phyloP scores from a whole-genome alignment of 2,797 vertebrate genomes.

The Anas bahamensis region DNA sequence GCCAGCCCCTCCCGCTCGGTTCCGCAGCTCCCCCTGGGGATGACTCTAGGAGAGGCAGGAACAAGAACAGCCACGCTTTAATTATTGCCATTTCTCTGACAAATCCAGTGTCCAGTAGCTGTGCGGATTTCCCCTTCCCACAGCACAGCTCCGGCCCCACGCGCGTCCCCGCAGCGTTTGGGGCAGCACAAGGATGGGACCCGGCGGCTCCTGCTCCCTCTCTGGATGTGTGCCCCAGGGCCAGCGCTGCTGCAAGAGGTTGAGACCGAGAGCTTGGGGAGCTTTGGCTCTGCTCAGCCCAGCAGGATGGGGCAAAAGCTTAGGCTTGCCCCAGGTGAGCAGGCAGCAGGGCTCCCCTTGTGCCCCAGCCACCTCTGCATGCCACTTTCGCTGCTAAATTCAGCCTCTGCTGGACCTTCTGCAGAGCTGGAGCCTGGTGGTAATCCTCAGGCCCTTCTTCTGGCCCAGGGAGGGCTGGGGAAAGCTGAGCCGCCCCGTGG shows the following conservation, averaged over 20 bases:
- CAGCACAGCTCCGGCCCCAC: too few species aligned
- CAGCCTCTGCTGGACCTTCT: not conserved
- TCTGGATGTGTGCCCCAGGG: fast-evolving
- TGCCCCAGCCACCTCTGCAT: not conserved
- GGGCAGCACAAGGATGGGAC: not conserved
- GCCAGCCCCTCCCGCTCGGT: not conserved
- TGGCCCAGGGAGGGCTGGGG: not conserved
- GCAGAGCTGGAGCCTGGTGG: not conserved
- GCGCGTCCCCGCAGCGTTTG: not conserved
- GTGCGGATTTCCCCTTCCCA: too few species aligned
- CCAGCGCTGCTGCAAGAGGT: not conserved
- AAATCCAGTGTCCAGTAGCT: conserved; percentile 21
- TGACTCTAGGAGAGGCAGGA: not conserved
- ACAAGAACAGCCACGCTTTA: conserved; percentile 29
- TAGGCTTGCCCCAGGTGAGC: not conserved
- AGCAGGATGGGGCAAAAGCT: not conserved
- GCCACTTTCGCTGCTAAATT: not conserved
- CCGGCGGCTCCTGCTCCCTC: not conserved
- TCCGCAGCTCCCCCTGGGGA: not conserved
- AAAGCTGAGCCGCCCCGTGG: not conserved
- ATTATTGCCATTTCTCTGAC: not conserved
- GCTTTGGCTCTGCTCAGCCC: not conserved
- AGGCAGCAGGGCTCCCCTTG: not conserved
- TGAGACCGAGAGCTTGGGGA: too few species aligned
- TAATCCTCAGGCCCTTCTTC: not conserved